These are phyloP conservation scores for Cebus imitator DNA, from an alignment of 2,113 vertebrate species.

Conservation along the genomic window DNA sequence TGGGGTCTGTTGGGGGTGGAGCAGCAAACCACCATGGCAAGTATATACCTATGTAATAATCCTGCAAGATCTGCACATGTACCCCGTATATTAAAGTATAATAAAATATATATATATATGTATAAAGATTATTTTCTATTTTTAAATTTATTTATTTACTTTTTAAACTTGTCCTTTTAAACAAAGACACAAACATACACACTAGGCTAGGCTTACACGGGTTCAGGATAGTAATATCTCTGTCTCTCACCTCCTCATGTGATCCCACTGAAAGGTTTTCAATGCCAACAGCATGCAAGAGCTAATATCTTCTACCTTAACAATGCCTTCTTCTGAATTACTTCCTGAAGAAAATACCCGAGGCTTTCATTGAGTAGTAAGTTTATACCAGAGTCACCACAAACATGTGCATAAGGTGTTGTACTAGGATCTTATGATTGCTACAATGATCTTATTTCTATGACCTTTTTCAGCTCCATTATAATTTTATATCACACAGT, in stretches of 20 bases:
- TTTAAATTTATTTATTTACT: neutral
- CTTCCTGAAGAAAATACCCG: neutral
- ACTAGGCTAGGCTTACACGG: neutral
- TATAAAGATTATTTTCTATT: neutral
- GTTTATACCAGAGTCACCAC: neutral
- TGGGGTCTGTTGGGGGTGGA: too few relatives aligned
- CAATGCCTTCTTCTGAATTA: neutral
- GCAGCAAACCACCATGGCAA: too few relatives aligned
- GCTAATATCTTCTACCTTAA: neutral
- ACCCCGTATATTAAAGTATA: too few relatives aligned
- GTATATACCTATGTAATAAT: neutral
- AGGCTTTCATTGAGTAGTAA: neutral
- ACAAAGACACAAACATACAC: neutral
- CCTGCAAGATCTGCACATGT: too few relatives aligned
- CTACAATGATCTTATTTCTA: neutral
- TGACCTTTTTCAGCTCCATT: neutral
- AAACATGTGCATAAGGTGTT: neutral
- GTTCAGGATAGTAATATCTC: neutral
- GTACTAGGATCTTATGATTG: neutral
- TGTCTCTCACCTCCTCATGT: neutral
- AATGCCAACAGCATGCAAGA: neutral
- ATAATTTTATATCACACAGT: neutral
- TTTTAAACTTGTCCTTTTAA: neutral
- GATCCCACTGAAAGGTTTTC: neutral
- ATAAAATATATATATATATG: too few relatives aligned